phyloP scores from a whole-genome alignment of 2,113 vertebrate species.

The Dasyurus viverrinus region DNA sequence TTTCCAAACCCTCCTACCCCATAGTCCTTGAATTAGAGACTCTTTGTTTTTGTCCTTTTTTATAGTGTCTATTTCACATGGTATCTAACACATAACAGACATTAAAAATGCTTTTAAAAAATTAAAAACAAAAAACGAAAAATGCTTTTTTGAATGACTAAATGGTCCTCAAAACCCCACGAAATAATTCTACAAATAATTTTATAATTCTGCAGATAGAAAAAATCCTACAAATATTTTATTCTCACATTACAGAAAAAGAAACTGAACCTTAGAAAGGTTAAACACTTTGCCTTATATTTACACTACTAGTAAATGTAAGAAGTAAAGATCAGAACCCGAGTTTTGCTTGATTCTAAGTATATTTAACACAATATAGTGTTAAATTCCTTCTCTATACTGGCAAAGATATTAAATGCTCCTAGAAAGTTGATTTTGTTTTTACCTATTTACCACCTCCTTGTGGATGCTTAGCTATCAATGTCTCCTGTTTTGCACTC shows the following conservation, averaged over 20 bases:
- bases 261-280: background rate
- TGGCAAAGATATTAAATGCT: background rate
- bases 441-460: background rate
- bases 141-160: background rate
- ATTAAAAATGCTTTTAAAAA: background rate
- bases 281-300: background rate
- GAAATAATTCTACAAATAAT: background rate
- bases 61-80: no score
- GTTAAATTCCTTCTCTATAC: background rate
- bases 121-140: no score
- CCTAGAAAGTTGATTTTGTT: constrained; percentile 8
- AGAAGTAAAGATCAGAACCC: background rate
- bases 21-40: no score
- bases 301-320: background rate
- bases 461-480: background rate
- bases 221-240: background rate
- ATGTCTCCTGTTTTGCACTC: background rate
- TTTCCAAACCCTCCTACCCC: no score
- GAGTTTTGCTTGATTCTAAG: background rate
- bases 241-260: background rate
- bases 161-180: background rate
- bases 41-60: no score
- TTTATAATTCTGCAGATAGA: background rate
- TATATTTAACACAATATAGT: background rate
- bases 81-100: background rate